Conservation (phyloP, 2,888 invertebrate species). For the Microplitis deprimator region DNA sequence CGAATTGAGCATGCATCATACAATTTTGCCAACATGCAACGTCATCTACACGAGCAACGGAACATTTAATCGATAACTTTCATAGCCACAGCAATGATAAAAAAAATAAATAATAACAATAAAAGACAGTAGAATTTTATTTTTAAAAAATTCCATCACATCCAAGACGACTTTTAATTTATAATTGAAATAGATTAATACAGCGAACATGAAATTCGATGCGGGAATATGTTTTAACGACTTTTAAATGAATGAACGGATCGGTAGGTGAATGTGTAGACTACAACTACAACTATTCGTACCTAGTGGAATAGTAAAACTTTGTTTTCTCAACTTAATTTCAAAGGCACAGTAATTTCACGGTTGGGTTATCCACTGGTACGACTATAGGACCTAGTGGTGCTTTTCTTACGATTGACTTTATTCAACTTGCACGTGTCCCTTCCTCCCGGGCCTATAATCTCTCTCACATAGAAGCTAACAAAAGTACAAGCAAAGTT, state of each 20-base stretch:
- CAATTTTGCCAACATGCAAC: slow-evolving; percentile 39
- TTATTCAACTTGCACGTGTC: slow-evolving; percentile 47
- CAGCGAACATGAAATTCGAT: slow-evolving; percentile 9
- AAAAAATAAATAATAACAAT: not conserved
- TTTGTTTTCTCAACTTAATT: slow-evolving; percentile 47
- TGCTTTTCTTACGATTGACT: not conserved
- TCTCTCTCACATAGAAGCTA: not conserved
- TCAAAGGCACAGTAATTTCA: slow-evolving; percentile 50
- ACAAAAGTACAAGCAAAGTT: slow-evolving; percentile 30
- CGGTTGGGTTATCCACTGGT: slow-evolving; percentile 49
- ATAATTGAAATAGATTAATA: not conserved
- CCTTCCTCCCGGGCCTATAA: slow-evolving; percentile 27
- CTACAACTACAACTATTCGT: not conserved
- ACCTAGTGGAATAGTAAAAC: slow-evolving; percentile 12
- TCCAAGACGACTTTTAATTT: slow-evolving; percentile 1
- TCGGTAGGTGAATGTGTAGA: not conserved
- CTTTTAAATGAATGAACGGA: slow-evolving; percentile 29
- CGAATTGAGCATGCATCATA: slow-evolving; percentile 42
- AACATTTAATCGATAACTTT: slow-evolving; percentile 7
- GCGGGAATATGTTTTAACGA: slow-evolving; percentile 26
- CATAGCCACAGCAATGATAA: not conserved
- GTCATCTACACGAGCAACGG: slow-evolving; percentile 18
- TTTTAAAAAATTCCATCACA: not conserved
- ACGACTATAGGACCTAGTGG: slow-evolving; percentile 14
- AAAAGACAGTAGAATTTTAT: not conserved